Evolutionary conservation across 2,113 vertebrate species (phyloP), one percentile per base, ranked within the genome.

Genomic region (Engraulis encrasicolus): DNA sequence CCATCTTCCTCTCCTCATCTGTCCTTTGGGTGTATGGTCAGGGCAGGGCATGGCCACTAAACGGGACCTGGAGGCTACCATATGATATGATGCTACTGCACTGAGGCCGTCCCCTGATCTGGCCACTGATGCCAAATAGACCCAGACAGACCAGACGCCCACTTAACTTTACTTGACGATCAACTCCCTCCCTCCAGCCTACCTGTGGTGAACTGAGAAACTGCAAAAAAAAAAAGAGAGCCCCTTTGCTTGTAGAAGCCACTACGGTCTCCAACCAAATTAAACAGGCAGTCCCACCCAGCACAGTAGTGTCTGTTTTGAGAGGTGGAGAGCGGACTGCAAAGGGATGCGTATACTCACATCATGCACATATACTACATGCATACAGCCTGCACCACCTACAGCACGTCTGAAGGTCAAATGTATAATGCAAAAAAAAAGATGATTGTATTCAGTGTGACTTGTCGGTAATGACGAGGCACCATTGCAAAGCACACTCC

Each of bases 341-440:
- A 31, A 34, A 20, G 15, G 78, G n/a, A n/a, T n/a, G n/a, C n/a
- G n/a, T 74, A 38, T 37, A 34, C 34, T 23, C 61, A 71, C 61
- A 71, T 31, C 27, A 34, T 45, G 82, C 80, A 23, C 23, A 77
- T 84, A 79, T 82, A n/a, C n/a, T n/a, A 83, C 78, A 79, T 85
- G 82, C 83, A 82, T 27, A 81, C 45, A 87, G 84, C 83, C 79
- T 85, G 80, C 79, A 86, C 66, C 66, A 74, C 66, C 31, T 74
- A 74, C n/a, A n/a, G n/a, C n/a, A n/a, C 23, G 31, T 36, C 66
- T 74, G 66, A 15, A 74, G 66, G 27, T 12, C 31, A 66, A 36
- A 36, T 36, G 12, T 66, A 66, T 66, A 66, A 66, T 66, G 66
- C 66, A 74, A 74, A 74, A n/a, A n/a, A n/a, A n/a, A n/a, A 66